A percentile compares a stretch with the other conserved stretches of the same genome.
Conservation (phyloP, 1,140 invertebrate genomes). For the Odontomachus brunneus region DNA sequence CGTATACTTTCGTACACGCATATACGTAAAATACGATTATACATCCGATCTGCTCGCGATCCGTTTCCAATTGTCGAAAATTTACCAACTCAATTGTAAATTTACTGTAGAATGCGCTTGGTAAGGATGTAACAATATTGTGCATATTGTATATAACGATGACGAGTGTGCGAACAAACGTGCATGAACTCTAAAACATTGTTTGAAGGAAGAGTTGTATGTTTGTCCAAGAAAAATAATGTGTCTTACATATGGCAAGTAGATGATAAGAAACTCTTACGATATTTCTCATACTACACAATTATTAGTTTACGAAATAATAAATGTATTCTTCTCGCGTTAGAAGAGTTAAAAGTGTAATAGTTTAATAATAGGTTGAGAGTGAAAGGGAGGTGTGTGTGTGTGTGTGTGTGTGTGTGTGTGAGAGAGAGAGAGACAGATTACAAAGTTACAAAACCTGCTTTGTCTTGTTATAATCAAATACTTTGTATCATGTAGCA, state of each 20-base stretch:
- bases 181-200: slow-evolving; percentile 9
- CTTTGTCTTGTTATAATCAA: slow-evolving; percentile 76
- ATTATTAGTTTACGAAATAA: slow-evolving; percentile 65
- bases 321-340: slow-evolving; percentile 70
- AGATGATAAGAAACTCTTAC: slow-evolving; percentile 51
- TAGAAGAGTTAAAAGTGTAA: slow-evolving; percentile 69
- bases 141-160: slow-evolving; percentile 69
- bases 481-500: slow-evolving; percentile 76
- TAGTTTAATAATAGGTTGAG: slow-evolving; percentile 70
- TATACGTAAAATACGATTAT: slow-evolving; percentile 51
- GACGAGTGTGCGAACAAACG: slow-evolving; percentile 43
- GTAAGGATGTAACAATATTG: slow-evolving; percentile 62
- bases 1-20: slow-evolving; percentile 39
- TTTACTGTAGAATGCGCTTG: slow-evolving; percentile 65
- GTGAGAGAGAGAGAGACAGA: slow-evolving; percentile 42
- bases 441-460: slow-evolving; percentile 68
- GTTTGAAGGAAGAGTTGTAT: slow-evolving; percentile 52
- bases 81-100: slow-evolving; percentile 67
- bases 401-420: neutral
- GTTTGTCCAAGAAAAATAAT: slow-evolving; percentile 72
- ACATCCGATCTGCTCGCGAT: slow-evolving; percentile 58
- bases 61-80: slow-evolving; percentile 59
- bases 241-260: slow-evolving; percentile 75
- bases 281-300: slow-evolving; percentile 57
- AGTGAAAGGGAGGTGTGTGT: neutral